Base-by-base conservation (phyloP, 2,797 vertebrate genomes). In the Loris lydekkerianus region DNA sequence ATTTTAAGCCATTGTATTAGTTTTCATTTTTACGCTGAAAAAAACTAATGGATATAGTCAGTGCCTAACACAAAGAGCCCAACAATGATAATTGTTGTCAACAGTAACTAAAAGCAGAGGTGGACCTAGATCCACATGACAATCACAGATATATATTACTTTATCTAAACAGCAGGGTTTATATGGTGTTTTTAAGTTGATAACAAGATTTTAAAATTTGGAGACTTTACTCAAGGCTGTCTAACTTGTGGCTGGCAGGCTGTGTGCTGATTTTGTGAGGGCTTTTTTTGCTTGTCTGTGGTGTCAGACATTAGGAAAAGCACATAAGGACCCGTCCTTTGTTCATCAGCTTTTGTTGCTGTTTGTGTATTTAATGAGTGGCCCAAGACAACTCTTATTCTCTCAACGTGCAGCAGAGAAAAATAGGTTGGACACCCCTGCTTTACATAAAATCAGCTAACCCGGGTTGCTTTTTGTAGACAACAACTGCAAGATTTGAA, bases 151-250 rank as follows among this genome's bases (percentile, higher is more conserved):
- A 9, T 40, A 67, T 69, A 86, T 23, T 93, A 3, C 75, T 20
- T 93, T 37, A 5, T 92, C 40, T 95, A 95, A 89, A 75, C 2
- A 70, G 25, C 86, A 29, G n/a, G 58, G 5, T 9, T 43, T 70
- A 2, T 81, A 43, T 14, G 61, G 11, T 96, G 11, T 72, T 89
- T 95, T 84, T 3, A 92, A 89, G 37, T 53, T 81, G 5, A 75
- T 73, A 77, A 46, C 6, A 85, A 70, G 69, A 95, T 85, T 94
- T 93, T 65, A 34, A 93, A 97, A 78, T 75, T 70, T 46, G n/a
- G 23, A 93, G 80, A 84, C 7, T 73, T 95, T 53, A 53, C 14
- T 53, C 49, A 53, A 53, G 49, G 49, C 3, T 53, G 49, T 53
- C 49, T 53, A 4, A 53, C 49, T 14, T 53, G 49, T 3, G 3